Evolutionary conservation across 2,888 invertebrate genomes (phyloP).

Genomic region (Sceliomorpha sp.): DNA sequence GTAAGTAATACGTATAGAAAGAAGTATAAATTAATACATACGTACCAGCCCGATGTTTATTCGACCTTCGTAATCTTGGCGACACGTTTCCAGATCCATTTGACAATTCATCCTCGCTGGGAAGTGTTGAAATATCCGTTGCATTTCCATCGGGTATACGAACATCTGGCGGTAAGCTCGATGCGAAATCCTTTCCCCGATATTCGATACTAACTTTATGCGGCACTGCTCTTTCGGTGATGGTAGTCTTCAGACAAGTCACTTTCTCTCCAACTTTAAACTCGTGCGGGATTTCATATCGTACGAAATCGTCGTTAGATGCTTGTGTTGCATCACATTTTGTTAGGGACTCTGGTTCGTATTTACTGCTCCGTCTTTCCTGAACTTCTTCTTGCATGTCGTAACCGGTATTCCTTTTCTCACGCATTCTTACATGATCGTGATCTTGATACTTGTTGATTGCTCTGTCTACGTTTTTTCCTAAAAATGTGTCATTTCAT

Average conservation of each 20-base stretch:
- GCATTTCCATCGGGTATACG: conserved; percentile 81
- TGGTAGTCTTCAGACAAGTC: conserved; percentile 76
- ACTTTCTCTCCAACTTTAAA: conserved; percentile 81
- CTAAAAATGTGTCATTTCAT: too few species aligned
- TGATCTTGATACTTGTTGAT: conserved; percentile 18
- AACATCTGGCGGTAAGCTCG: conserved; percentile 79
- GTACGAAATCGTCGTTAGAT: conserved; percentile 61
- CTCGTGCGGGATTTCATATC: conserved; percentile 75
- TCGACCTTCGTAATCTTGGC: conserved; percentile 81
- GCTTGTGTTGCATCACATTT: conserved; percentile 19
- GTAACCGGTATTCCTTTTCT: conserved; percentile 65
- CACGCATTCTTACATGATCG: conserved; percentile 57
- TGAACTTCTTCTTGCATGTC: conserved; percentile 69
- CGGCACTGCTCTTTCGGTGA: conserved; percentile 78
- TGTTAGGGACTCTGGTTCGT: conserved; percentile 63
- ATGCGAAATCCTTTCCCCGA: conserved; percentile 71
- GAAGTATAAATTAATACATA: too few species aligned
- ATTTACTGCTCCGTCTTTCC: conserved; percentile 70
- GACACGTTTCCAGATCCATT: conserved; percentile 83
- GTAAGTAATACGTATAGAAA: too few species aligned
- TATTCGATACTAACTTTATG: conserved; percentile 81
- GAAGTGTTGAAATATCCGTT: conserved; percentile 77
- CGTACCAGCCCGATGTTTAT: conserved; percentile 78
- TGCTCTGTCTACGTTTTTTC: conserved; percentile 23
- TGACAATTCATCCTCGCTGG: conserved; percentile 83